Evolutionary conservation across 2,797 vertebrate species (phyloP), one percentile per base, ranked within the genome.

Genomic region (Danio choprae): DNA sequence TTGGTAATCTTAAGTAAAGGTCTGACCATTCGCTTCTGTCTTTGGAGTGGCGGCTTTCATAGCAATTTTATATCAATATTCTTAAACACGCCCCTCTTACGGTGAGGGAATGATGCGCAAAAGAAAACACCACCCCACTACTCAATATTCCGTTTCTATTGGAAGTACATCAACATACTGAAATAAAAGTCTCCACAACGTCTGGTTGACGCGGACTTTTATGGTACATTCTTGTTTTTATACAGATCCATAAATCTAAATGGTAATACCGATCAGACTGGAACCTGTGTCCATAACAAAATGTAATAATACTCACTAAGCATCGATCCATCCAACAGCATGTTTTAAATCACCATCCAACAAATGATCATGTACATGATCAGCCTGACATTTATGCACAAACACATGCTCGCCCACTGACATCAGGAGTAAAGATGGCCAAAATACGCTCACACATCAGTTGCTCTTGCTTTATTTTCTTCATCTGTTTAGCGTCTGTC

Each of bases 361-460:
- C 40, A 13, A 44, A 67, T 1, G 20, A 12, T 29, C 16, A 12
- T 4, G 40, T 4, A 46, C 2, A 43, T 6, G 51, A 12, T 74
- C 29, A 67, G 18, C n/a, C 36, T 67, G 18, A 74, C 67, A 59
- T 38, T 44, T 53, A 69, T 43, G 22, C 51, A 46, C 29, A 60
- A 41, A 15, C 18, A 59, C 22, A 74, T 59, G 55, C 70, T 48
- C 51, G 18, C 29, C 29, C 44, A 29, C 53, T 67, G 44, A 62
- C 55, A 69, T 68, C 69, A 55, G 51, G 51, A 43, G 69, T 56
- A 22, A 72, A 43, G 53, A 72, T n/a, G 53, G 38, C 69, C 51
- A 72, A 56, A 72, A 22, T 50, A 56, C 0, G 20, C 10, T 7
- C 41, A 56, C 22, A 56, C 53, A 68, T 68, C 20, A 46, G 63